A percentile compares a stretch with the other conserved stretches of the same genome.
phyloP scores from a whole-genome alignment of 2,888 invertebrate species.

The Creontiades dilutus region DNA sequence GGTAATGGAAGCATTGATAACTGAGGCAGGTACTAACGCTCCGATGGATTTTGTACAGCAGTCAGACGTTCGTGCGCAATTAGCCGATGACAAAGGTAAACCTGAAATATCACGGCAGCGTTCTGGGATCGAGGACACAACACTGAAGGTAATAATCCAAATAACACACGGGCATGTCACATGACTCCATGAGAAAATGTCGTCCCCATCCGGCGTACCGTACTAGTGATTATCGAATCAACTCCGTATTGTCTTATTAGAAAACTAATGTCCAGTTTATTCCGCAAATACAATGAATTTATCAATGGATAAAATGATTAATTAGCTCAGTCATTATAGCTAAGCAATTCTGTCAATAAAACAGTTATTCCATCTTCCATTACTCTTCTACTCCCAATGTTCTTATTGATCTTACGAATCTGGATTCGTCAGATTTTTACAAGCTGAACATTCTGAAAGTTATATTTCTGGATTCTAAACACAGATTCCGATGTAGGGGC shows the following conservation, averaged over 20 bases:
- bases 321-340: too few relatives aligned
- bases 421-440: too few relatives aligned
- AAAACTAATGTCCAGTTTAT: too few relatives aligned
- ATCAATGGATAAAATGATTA: too few relatives aligned
- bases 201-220: not conserved
- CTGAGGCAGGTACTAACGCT: not conserved
- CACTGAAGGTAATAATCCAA: not conserved
- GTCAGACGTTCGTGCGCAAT: not conserved
- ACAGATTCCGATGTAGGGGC: too few relatives aligned
- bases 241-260: not conserved
- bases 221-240: not conserved
- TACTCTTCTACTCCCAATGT: too few relatives aligned
- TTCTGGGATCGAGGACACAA: not conserved
- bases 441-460: too few relatives aligned
- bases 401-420: too few relatives aligned
- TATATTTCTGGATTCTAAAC: too few relatives aligned
- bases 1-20: not conserved
- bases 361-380: too few relatives aligned
- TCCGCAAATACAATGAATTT: too few relatives aligned
- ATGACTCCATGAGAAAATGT: not conserved
- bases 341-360: too few relatives aligned
- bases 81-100: constrained; percentile 21
- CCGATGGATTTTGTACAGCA: not conserved
- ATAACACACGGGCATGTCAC: not conserved
- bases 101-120: constrained; percentile 29